Base-by-base conservation (phyloP, 1,140 invertebrate genomes). In the Orius insidiosus region DNA sequence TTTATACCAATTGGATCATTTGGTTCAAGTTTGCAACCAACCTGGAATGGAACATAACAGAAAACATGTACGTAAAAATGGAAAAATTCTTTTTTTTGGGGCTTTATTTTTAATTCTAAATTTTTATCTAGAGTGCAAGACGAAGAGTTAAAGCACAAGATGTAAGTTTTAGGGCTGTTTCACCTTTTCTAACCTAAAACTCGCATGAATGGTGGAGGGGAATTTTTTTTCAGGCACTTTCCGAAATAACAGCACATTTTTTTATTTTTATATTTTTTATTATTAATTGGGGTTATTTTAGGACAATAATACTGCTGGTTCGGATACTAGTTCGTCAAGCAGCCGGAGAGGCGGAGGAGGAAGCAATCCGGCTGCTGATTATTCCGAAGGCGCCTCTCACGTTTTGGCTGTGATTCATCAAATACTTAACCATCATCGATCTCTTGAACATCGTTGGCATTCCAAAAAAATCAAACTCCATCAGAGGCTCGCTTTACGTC, bases 21-120 rank as follows among this genome's bases (percentile, higher is more conserved):
- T 93, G 64, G 87, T 93, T 57, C 87, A 93, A 76, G 82, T 92
- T 56, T 93, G 86, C 70, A 87, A 90, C 71, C 86, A 89, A 63
- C 82, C 85, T 33, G 74, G 62, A 73, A 73, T 73, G 61, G 74
- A 72, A 60, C 53, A 71, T 57, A 60, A 66, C 58, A 66, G 76
- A 66, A 85, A 78, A 78, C 75, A 79, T 72, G 79, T 80, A 74
- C 59, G 65, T 24, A 24, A 24, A n/a, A n/a, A n/a, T n/a, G n/a
- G n/a, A n/a, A n/a, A n/a, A n/a, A n/a, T 37, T 15, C 48, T n/a
- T n/a, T 44, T 33, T 24, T 39, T 50, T 44, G 10, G 24, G 42
- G 19, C 24, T 45, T 33, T 35, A 14, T 37, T 43, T 11, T 2
- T 52, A 24, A 31, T 45, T 55, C 46, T 47, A 45, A 30, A 47